Base-by-base conservation (phyloP, 53 echinoderm and acorn worm species). In the Apostichopus leukothele region DNA sequence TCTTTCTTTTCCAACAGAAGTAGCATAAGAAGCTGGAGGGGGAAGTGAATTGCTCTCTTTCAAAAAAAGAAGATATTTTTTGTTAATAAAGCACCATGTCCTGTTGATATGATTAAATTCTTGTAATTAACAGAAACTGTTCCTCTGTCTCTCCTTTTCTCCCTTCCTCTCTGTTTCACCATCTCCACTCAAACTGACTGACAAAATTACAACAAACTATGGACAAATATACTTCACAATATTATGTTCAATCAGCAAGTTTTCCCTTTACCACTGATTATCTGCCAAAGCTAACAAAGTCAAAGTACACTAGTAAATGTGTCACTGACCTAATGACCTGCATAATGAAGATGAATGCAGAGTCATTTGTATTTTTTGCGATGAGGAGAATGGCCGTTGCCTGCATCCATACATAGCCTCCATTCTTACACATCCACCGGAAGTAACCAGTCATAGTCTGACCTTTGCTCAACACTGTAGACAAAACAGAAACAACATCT, bases 381-480 rank as follows among this genome's bases (percentile, higher is more conserved):
- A 91, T 92, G 11, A 92, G 84, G 57, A 97, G 88, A 6, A 95
- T 95, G 75, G 94, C 95, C 14, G 95, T 97, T 9, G 97, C 90
- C 79, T 97, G 95, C 61, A 97, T 74, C 97, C 97, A 97, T 71
- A 97, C 75, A 61, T 95, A 97, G 7, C 97, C 97, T 7, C 95
- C 97, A 9, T 85, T 86, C 87, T 94, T 94, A 76, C 94, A 88
- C 95, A 97, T 97, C 97, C 97, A 97, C 16, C 97, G 92, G 93
- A 90, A 97, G 80, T 97, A 97, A 78, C 91, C 91, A 16, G 94
- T 95, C 76, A 97, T 95, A 25, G 95, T 92, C 88, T 97, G 97
- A 52, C 97, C 97, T 75, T 97, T 97, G 86, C 88, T 97, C 78
- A 97, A 79, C 92, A 97, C 97, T 97, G 85, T 21, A 50, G 59